Base-by-base conservation (phyloP, 2,113 vertebrate genomes). In the Eolophus roseicapilla region DNA sequence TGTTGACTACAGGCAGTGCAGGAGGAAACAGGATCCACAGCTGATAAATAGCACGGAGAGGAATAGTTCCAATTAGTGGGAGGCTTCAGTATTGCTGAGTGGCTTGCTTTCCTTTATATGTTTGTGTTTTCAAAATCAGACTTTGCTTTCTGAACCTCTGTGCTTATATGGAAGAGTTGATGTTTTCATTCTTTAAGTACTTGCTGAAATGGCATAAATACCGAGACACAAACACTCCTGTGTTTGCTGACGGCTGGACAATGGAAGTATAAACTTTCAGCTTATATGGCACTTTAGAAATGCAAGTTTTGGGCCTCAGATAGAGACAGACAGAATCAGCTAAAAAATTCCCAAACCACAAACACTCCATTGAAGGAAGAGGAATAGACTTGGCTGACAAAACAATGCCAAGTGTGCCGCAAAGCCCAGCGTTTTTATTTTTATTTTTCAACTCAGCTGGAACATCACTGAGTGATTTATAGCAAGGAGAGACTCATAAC, bases 121-220 rank as follows among this genome's bases (percentile, higher is more conserved):
- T 71, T 62, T 52, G 50, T 77, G 24, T 79, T 94, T 88, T 14
- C 70, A 82, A 46, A 68, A 23, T 59, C 25, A 41, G 70, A 11
- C 55, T 83, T 44, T 37, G 31, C 50, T 82, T 49, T 70, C n/a
- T 11, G n/a, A 57, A 52, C 63, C 31, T 68, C 33, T 10, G 25
- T 55, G 83, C 59, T 52, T 68, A 31, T 10, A 11, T 52, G 44
- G 69, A 41, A 68, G 50, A 52, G 82, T 3, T 31, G 79, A 79
- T 78, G 82, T 86, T 94, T 94, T 92, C 68, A 20, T 86, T 81
- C 85, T 43, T 20, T 28, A 33, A 95, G 82, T 37, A 35, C 82
- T 85, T 77, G 83, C 88, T 94, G 90, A 88, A 91, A 86, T 67
- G 70, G 81, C 91, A 82, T 27, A 77, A 94, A 94, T 11, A 70